Evolutionary conservation across 2,113 vertebrate species (phyloP).

Genomic region (Rostratula benghalensis): DNA sequence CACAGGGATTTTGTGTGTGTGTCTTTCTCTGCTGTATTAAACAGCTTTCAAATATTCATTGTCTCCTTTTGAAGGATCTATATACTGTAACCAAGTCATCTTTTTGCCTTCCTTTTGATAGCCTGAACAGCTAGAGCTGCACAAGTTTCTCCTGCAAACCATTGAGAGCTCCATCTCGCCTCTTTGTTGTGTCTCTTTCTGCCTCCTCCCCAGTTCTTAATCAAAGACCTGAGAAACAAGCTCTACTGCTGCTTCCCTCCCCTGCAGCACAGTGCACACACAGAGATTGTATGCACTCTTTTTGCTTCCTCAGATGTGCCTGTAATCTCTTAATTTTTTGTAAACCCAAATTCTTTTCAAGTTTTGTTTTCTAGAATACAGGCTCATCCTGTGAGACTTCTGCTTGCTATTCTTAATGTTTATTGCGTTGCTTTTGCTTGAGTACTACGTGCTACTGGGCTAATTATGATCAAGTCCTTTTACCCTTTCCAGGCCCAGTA

Average conservation of each 20-base stretch:
- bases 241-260: not conserved
- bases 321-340: not conserved
- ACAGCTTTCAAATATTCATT: not conserved
- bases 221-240: not conserved
- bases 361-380: not conserved
- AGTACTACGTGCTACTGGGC: not conserved
- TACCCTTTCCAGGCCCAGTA: not conserved
- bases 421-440: not conserved
- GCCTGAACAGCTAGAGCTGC: not conserved
- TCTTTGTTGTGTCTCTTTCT: not conserved
- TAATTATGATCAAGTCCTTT: not conserved
- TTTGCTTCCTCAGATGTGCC: not conserved
- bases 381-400: not conserved
- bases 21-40: not conserved
- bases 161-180: not conserved
- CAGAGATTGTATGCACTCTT: rapidly evolving
- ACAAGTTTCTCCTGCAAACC: not conserved
- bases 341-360: not conserved
- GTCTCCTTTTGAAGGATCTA: not conserved
- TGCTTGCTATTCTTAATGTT: not conserved
- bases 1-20: not conserved
- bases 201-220: not conserved
- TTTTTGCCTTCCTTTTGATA: not conserved
- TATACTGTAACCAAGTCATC: not conserved
- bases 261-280: not conserved